A percentile compares a stretch with the other conserved stretches of the same genome.
Evolutionary conservation across 2,797 vertebrate species (phyloP).

Genomic region (Xenops minutus): DNA sequence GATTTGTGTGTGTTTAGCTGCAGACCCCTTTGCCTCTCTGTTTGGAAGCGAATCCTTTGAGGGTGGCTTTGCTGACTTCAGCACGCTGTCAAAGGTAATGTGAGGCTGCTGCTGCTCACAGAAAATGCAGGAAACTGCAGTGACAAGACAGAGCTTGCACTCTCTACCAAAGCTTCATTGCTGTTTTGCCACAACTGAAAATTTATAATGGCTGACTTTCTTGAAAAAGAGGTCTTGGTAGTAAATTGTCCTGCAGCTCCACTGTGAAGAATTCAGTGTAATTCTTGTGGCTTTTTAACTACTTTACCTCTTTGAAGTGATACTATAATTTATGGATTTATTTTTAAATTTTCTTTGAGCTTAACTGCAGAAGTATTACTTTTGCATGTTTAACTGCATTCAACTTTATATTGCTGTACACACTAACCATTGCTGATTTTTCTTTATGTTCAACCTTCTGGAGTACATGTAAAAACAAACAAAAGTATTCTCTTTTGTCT

Average conservation of each 20-base stretch:
- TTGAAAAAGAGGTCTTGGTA: neutral
- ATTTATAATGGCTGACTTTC: neutral
- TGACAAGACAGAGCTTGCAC: neutral
- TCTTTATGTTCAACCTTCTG: neutral
- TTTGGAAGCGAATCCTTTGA: slow-evolving; percentile 93
- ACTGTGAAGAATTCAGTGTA: neutral
- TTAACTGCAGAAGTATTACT: neutral
- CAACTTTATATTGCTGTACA: neutral
- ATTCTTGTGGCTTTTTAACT: neutral
- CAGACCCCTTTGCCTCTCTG: slow-evolving; percentile 92
- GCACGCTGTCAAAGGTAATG: slow-evolving; percentile 88
- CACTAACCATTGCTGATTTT: neutral
- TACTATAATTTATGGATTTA: neutral
- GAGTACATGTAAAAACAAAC: neutral
- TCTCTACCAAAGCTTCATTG: neutral
- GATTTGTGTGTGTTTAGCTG: slow-evolving; percentile 58
- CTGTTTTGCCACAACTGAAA: neutral
- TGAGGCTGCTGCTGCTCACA: neutral
- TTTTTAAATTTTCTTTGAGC: neutral
- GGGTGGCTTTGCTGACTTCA: slow-evolving; percentile 95
- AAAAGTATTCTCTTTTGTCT: neutral
- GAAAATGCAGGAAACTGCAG: neutral
- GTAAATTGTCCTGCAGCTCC: neutral
- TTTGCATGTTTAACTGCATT: neutral
- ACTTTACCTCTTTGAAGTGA: neutral